Base-by-base conservation (phyloP, 2,888 invertebrate genomes). In the Trichogramma dendrolimi region DNA sequence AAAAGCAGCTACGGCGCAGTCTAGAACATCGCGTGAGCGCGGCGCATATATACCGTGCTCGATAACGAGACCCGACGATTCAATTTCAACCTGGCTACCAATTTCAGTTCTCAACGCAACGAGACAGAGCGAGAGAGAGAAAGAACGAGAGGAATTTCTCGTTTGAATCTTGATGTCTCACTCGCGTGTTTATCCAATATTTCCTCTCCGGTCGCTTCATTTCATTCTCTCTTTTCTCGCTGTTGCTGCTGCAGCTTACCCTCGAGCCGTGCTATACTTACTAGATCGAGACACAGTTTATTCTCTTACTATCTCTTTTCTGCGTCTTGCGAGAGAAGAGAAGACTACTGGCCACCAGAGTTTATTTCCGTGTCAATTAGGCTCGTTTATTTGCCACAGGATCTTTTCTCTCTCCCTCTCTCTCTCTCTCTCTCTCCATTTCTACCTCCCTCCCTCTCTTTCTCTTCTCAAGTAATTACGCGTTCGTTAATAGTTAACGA, bases 311-410 rank as follows among this genome's bases (percentile, higher is more conserved):
- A 41, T 41, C 52, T 42, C 58, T 46, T 58, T 55, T 58, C 56
- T 11, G 46, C 55, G 57, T 49, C 27, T 49, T 41, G 27, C 27
- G 27, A 27, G 27, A 27, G 27, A 27, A 57, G 64, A 46, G 57
- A 57, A 48, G 49, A 62, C 66, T 63, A 66, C 68, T 62, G 65
- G 69, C 62, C 27, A 27, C 27, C 69, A 66, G 67, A 68, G 75
- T 74, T 77, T 78, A 77, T 78, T 78, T 77, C 74, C 71, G 76
- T 74, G 77, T 75, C 77, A 77, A 78, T 77, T 78, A 77, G 73
- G 73, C 74, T 74, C 73, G 74, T 78, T 76, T 77, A 75, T 78
- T 76, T 76, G 73, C 71, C 68, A 67, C 68, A 69, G 69, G 70
- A 73, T 77, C 73, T 27, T 3, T 27, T 27, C 27, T 27, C 27